These are phyloP conservation scores for Cuculus canorus DNA, from an alignment of 2,797 vertebrate species.

Conservation along the genomic window DNA sequence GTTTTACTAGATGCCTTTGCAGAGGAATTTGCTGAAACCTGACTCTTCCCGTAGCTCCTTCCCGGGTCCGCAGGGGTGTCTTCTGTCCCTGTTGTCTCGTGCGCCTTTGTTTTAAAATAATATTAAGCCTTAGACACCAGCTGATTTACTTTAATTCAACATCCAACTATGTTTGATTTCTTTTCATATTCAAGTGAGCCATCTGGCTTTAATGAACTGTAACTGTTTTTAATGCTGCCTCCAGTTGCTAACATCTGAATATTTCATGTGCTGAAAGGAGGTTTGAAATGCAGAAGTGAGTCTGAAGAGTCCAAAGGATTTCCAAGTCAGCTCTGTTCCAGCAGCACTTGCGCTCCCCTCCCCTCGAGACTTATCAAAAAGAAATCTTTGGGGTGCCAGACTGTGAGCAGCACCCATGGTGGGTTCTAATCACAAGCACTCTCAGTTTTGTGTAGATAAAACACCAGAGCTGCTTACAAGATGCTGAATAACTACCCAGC, in stretches of 20 bases:
- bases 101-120: slow-evolving; percentile 37
- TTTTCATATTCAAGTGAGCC: slow-evolving; percentile 71
- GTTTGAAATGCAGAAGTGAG: slow-evolving; percentile 60
- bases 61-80: not conserved
- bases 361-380: slow-evolving; percentile 15
- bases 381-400: slow-evolving; percentile 43
- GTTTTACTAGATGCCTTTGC: not conserved
- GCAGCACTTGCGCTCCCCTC: slow-evolving; percentile 28
- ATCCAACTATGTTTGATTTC: slow-evolving; percentile 64
- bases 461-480: slow-evolving; percentile 36
- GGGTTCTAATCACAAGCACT: slow-evolving; percentile 39
- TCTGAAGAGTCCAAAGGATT: slow-evolving; percentile 41
- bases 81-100: not conserved
- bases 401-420: not conserved
- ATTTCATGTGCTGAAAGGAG: slow-evolving; percentile 57
- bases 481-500: not conserved
- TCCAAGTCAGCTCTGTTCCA: slow-evolving; percentile 35
- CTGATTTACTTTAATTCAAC: slow-evolving; percentile 65
- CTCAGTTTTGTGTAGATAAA: slow-evolving; percentile 50
- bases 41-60: not conserved
- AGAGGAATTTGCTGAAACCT: not conserved
- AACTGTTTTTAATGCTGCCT: slow-evolving; percentile 69
- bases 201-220: slow-evolving; percentile 71
- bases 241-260: slow-evolving; percentile 68
- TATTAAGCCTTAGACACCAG: slow-evolving; percentile 48